These are phyloP conservation scores for Loriculus beryllinus DNA, from an alignment of 2,797 vertebrate species.

Conservation along the genomic window DNA sequence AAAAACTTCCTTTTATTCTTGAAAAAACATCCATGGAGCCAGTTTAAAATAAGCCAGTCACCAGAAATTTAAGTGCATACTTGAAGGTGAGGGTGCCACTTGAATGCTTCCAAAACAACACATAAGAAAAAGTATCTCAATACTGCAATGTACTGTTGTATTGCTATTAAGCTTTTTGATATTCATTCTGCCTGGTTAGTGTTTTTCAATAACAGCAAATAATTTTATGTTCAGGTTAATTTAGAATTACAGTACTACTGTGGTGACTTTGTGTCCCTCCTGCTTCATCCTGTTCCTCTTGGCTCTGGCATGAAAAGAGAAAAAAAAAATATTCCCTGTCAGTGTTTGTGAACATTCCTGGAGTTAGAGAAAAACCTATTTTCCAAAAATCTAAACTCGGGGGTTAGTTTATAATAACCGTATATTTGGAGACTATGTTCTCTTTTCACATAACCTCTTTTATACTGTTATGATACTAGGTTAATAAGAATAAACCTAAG, in stretches of 20 bases:
- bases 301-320: background rate
- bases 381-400: background rate
- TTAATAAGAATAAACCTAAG: background rate
- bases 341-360: background rate
- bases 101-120: background rate
- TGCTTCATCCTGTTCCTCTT: background rate
- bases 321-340: background rate
- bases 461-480: background rate
- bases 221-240: background rate
- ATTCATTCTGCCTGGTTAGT: background rate
- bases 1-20: no score
- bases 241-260: background rate
- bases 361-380: background rate
- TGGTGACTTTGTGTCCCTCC: rapidly evolving
- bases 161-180: background rate
- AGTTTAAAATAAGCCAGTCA: background rate
- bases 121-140: background rate
- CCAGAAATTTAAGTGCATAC: background rate
- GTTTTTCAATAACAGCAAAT: background rate
- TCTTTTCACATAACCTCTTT: background rate
- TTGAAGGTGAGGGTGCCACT: background rate
- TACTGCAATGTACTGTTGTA: rapidly evolving
- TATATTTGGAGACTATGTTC: background rate
- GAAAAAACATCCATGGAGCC: background rate
- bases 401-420: background rate